phyloP scores from a whole-genome alignment of 2,888 invertebrate species.

The Lottia scabra region DNA sequence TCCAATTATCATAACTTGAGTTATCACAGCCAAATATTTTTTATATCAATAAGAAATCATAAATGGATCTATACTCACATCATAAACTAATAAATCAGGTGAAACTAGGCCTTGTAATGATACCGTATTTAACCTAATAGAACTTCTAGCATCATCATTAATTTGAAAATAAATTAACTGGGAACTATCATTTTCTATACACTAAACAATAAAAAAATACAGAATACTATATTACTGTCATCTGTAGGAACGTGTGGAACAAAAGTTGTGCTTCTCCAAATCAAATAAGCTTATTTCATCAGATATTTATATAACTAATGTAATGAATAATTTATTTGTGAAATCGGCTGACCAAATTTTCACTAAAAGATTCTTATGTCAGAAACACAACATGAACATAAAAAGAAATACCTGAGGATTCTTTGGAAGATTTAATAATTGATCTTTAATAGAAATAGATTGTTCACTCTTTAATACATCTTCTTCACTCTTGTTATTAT shows the following conservation, averaged over 20 bases:
- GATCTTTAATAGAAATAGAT: slow-evolving; percentile 39
- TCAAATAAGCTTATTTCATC: too few species aligned
- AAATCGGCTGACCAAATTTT: too few species aligned
- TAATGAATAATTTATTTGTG: too few species aligned
- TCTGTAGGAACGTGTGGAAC: too few species aligned
- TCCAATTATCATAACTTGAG: too few species aligned
- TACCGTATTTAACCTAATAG: slow-evolving; percentile 33
- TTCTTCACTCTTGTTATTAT: slow-evolving; percentile 3
- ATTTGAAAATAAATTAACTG: slow-evolving; percentile 16
- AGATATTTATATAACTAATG: too few species aligned
- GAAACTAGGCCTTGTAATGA: slow-evolving; percentile 45
- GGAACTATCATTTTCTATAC: slow-evolving; percentile 11
- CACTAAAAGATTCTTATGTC: too few species aligned
- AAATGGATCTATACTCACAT: slow-evolving; percentile 43
- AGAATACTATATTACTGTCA: too few species aligned
- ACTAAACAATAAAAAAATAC: slow-evolving; percentile 3
- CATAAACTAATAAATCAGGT: slow-evolving; percentile 54
- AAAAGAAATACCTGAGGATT: slow-evolving; percentile 40
- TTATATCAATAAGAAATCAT: too few species aligned
- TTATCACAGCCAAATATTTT: too few species aligned
- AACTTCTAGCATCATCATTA: slow-evolving; percentile 26
- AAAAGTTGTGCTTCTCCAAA: too few species aligned
- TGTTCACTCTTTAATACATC: slow-evolving; percentile 25
- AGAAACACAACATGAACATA: too few species aligned
- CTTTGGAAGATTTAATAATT: slow-evolving; percentile 47